Evolutionary conservation across 2,797 vertebrate genomes (phyloP), one percentile per base, ranked within the genome.

Genomic region (Molossus molossus): DNA sequence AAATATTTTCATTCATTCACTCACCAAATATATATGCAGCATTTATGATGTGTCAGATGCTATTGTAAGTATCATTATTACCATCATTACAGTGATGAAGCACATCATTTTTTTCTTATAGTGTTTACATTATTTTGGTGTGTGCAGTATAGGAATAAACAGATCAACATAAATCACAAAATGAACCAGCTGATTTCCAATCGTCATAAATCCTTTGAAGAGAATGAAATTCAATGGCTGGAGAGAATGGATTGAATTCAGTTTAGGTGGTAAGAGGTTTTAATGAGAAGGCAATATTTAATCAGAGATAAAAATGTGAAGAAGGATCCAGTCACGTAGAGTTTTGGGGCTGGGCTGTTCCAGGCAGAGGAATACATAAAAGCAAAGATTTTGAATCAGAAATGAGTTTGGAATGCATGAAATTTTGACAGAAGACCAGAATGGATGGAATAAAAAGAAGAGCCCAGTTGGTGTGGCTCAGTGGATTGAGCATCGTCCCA

Each of bases 1-100:
- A 91, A 85, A 76, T 88, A 82, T 81, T 92, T 93, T 72, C 15
- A 95, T 75, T 80, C 72, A 80, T 87, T 96, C 69, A 87, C 50
- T 91, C 45, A 87, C 62, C 20, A 60, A 58, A 90, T 57, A 62
- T 37, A 73, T 25, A 50, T 67, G 9, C 2, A 65, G 0, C 14
- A 67, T 90, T 72, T 90, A 53, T 40, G 50, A 55, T 53, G 11
- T 80, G 13, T 65, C n/a, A 65, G 27, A 53, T 70, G 27, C 3
- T 75, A 76, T 60, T 69, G 17, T 60, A 94, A 60, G 7, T 27
- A 27, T 23, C 53, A 76, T 37, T 12, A 33, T 82, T 79, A 92
- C 53, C 53, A 76, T 37, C 15, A 33, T 82, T 79, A 92, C 53
- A 53, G 27, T n/a, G 37, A 81, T 80, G 27, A 93, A 60, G 17